Percentiles rank a stretch among this genome's conserved stretches.
Evolutionary conservation across 2,113 vertebrate genomes (phyloP).

Genomic region (Mungos mungo): DNA sequence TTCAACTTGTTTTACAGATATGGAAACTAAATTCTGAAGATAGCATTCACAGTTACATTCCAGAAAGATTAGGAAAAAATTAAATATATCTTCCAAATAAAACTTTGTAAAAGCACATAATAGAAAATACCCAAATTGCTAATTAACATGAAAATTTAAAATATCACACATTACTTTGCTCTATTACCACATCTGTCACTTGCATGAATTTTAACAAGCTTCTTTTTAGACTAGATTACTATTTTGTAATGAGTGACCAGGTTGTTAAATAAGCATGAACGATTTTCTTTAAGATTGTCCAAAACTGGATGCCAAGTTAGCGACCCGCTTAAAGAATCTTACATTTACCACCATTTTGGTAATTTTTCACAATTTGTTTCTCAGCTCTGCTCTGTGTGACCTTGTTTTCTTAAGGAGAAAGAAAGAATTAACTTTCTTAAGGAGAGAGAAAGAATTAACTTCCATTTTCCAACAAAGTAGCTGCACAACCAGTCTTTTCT

Average conservation of each 20-base stretch:
- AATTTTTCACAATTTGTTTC: slow-evolving; percentile 44
- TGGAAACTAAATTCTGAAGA: background rate
- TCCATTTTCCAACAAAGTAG: background rate
- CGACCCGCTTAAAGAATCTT: background rate
- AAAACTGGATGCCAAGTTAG: slow-evolving; percentile 68
- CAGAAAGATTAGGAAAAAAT: slow-evolving; percentile 12
- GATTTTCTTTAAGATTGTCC: slow-evolving; percentile 50
- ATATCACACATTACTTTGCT: background rate
- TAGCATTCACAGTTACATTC: background rate
- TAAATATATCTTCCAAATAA: slow-evolving; percentile 13
- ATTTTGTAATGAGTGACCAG: slow-evolving; percentile 22
- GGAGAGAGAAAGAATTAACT: background rate
- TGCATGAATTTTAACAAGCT: background rate
- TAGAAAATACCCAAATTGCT: background rate
- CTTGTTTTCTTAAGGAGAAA: slow-evolving; percentile 44
- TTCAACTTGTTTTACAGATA: background rate
- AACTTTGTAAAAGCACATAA: slow-evolving; percentile 26
- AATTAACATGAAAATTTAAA: background rate
- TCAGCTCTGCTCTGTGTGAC: background rate
- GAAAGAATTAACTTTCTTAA: slow-evolving; percentile 20
- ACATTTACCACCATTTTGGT: background rate
- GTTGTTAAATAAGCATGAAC: slow-evolving; percentile 51
- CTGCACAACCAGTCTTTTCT: background rate
- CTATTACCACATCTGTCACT: background rate
- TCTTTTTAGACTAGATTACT: slow-evolving; percentile 47